Base-by-base conservation (phyloP, 2,113 vertebrate genomes). In the Myrmophylax atrothorax region DNA sequence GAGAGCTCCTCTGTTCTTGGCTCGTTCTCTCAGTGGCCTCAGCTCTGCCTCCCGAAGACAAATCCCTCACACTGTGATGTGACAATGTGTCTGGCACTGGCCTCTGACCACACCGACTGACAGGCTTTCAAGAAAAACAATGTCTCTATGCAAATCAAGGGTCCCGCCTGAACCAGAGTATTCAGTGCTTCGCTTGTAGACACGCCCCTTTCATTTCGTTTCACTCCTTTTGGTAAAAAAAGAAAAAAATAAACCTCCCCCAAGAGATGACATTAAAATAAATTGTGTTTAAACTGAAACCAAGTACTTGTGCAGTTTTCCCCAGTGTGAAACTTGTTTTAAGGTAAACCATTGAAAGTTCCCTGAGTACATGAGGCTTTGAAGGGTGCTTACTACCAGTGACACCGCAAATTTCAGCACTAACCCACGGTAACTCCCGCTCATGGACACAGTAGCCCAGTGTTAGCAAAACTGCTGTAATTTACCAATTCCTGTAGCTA, bases 331-430 rank as follows among this genome's bases (percentile, higher is more conserved):
- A 90, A 93, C 76, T 55, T 58, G 16, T 58, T 92, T 66, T 86
- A 94, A 80, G 42, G 74, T 69, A 92, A 95, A 92, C 82, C 79
- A 69, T 80, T 81, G 90, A 93, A 95, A 96, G 75, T 74, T 83
- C 55, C 18, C 75, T 74, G 68, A 68, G 67, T 58, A 50, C 46
- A 46, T 0, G 0, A 84, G 72, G 79, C 85, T 94, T 93, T 96
- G 90, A 95, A 91, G 40, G 83, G 38, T 16, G 28, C 55, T 22
- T 64, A 37, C n/a, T 76, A 66, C 59, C 31, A 12, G 7, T 84
- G 83, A 94, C 75, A 83, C 63, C 25, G 85, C 85, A 91, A 18
- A 87, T 90, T 94, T 85, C 10, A 10, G 79, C 38, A 53, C 25
- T 37, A 83, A 78, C 75, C 72, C 79, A 74, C 9, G 3, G 35